Evolutionary conservation across 2,113 vertebrate genomes (phyloP), one percentile per base, ranked within the genome.

Genomic region (Strigops habroptila): DNA sequence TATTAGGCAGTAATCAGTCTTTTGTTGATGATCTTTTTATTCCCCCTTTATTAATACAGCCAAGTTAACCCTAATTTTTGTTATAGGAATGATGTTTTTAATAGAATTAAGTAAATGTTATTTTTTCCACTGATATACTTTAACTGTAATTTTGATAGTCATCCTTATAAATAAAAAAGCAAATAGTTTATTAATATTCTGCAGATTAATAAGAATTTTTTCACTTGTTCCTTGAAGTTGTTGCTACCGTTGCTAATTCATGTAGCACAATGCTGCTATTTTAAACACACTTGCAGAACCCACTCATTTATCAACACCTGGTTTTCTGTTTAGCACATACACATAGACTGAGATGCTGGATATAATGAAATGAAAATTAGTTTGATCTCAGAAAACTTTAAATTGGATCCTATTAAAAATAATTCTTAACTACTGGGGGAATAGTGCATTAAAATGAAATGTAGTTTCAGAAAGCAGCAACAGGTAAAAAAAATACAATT

Each of bases 401-500:
- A 69, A 60, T 82, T 4, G 12, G 51, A 60, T 49, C 75, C 52
- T 79, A 15, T 76, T 85, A 73, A 63, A 85, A 87, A 53, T 18
- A 2, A 19, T 41, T 51, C n/a, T 69, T 62, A 22, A 31, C 21
- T 48, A 7, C 43, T 7, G 35, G 39, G 53, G 53, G 80, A 87
- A 48, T 22, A 31, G 15, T 7, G 37, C 9, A 28, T 69, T 55
- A 86, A 91, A 89, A 76, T 49, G 14, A 57, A 82, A 64, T 18
- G 21, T 41, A 59, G 53, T 51, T 92, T 41, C 27, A 85, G 76
- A 87, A 82, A 43, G 44, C n/a, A 89, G 77, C 63, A 95, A 95
- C 71, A 97, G 90, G 94, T 97, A 85, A 73, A 44, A 82, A 25
- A 78, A 51, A 10, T 27, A 43, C 52, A 67, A 84, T 92, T 96